Conservation (phyloP, 2,888 invertebrate genomes). For the Erebia palarica region DNA sequence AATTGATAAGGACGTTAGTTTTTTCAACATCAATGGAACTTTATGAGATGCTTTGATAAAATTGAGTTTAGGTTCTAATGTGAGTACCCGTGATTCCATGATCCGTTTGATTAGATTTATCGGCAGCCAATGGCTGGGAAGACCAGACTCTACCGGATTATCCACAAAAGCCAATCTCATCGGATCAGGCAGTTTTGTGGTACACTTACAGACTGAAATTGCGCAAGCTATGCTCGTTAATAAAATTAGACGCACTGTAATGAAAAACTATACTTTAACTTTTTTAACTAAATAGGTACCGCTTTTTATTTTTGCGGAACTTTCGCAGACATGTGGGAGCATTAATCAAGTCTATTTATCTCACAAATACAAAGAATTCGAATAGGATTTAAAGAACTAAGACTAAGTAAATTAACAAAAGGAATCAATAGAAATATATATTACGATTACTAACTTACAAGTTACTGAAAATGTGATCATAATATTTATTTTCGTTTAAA, state of each 20-base stretch:
- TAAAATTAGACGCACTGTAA: constrained; percentile 52
- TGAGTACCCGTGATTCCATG: constrained; percentile 50
- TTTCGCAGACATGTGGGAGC: too few species aligned
- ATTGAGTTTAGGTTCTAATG: constrained; percentile 25
- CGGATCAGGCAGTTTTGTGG: constrained; percentile 46
- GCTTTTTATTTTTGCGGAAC: too few species aligned
- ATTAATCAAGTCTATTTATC: too few species aligned
- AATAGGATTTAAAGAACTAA: too few species aligned
- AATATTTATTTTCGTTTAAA: constrained; percentile 28
- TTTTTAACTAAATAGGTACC: neutral
- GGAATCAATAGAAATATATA: neutral
- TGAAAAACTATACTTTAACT: constrained; percentile 21
- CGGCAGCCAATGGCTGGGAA: constrained; percentile 59
- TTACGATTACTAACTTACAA: constrained; percentile 39
- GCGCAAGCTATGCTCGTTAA: constrained; percentile 37
- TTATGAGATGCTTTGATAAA: constrained; percentile 8
- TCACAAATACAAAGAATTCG: neutral
- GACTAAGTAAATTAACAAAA: neutral
- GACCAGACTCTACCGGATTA: constrained; percentile 57
- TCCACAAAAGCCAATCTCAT: constrained; percentile 49
- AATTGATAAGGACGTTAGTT: neutral
- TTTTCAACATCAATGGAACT: neutral
- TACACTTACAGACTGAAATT: constrained; percentile 43
- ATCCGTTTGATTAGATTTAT: constrained; percentile 51
- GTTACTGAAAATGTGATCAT: constrained; percentile 24